These are phyloP conservation scores for Xanthia togata DNA, from an alignment of 2,888 invertebrate species.

Conservation along the genomic window DNA sequence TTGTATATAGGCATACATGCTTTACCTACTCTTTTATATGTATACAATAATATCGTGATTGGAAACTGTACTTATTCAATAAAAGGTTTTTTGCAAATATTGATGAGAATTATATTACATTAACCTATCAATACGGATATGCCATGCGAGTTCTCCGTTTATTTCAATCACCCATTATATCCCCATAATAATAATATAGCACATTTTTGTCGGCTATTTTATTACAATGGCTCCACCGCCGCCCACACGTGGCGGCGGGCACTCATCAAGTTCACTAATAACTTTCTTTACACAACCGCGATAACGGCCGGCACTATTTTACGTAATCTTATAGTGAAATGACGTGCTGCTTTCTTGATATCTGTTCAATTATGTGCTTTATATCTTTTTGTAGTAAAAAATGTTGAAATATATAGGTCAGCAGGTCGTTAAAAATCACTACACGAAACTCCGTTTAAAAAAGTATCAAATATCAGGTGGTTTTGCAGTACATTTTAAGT, in stretches of 20 bases:
- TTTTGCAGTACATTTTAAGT: conserved; percentile 15
- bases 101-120: conserved; percentile 21
- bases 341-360: conserved; percentile 34
- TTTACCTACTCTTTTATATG: not conserved
- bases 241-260: conserved; percentile 26
- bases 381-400: not conserved
- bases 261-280: conserved; percentile 56
- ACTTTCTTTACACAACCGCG: conserved; percentile 59
- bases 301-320: conserved; percentile 44
- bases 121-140: conserved; percentile 14
- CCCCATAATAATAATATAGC: conserved; percentile 30
- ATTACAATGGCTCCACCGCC: conserved; percentile 45
- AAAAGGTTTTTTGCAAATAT: not conserved
- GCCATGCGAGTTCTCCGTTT: conserved; percentile 29
- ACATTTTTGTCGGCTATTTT: conserved; percentile 44
- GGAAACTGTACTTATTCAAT: not conserved
- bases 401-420: conserved; percentile 31
- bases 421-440: conserved; percentile 25
- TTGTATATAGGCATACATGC: no score
- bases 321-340: conserved; percentile 44
- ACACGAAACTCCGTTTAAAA: not conserved
- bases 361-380: conserved; percentile 38
- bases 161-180: conserved; percentile 35
- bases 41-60: not conserved
- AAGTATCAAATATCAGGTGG: not conserved